These are phyloP conservation scores for Acholoe squamosa DNA, from an alignment of 2,888 invertebrate species.

Conservation along the genomic window DNA sequence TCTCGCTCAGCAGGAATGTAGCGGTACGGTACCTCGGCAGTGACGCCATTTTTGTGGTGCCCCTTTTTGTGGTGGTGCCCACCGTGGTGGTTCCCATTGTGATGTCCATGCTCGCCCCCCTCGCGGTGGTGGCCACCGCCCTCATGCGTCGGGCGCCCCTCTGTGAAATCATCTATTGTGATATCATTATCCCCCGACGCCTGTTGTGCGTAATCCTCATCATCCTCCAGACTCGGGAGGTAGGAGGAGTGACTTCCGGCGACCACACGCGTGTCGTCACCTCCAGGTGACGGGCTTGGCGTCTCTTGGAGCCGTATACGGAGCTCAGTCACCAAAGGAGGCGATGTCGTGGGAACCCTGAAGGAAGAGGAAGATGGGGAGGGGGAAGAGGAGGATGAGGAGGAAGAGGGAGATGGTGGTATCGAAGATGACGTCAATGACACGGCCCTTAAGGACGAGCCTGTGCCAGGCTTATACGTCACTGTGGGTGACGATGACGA, in stretches of 20 bases:
- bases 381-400: neutral
- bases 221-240: slow-evolving; percentile 51
- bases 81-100: slow-evolving; percentile 4
- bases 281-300: neutral
- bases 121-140: slow-evolving; percentile 21
- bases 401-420: neutral
- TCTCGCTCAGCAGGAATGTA: slow-evolving; percentile 54
- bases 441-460: neutral
- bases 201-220: slow-evolving; percentile 48
- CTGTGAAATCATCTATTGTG: slow-evolving; percentile 49
- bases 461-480: neutral
- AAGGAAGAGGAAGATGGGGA: neutral
- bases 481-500: neutral
- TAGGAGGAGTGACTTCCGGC: neutral
- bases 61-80: slow-evolving; percentile 55
- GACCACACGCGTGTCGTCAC: neutral
- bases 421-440: neutral
- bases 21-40: slow-evolving; percentile 52
- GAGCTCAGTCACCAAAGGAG: neutral
- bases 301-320: slow-evolving; percentile 11
- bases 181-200: slow-evolving; percentile 48
- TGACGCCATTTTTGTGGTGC: slow-evolving; percentile 45
- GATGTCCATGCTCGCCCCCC: neutral
- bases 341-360: neutral
- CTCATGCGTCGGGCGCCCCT: neutral